These are phyloP conservation scores for Nomada fabriciana DNA, from an alignment of 2,888 invertebrate genomes.

Conservation along the genomic window DNA sequence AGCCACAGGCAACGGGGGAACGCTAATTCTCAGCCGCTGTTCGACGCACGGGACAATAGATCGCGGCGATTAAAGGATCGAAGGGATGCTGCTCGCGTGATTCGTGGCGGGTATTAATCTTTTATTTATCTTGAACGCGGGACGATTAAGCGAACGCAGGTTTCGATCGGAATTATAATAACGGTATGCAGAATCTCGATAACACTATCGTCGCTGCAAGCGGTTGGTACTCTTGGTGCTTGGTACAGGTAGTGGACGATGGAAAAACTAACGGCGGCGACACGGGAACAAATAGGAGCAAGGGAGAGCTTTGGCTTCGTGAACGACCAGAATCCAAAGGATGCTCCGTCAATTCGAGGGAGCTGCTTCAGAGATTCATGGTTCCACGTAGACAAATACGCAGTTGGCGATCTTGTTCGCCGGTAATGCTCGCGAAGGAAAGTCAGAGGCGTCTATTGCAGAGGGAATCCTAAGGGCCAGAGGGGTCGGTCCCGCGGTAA, in stretches of 20 bases:
- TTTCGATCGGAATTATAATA: no score
- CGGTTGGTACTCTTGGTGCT: no score
- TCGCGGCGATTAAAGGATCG: constrained; percentile 73
- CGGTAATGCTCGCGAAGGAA: background rate
- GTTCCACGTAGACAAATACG: constrained; percentile 5
- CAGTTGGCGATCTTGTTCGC: background rate
- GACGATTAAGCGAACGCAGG: background rate
- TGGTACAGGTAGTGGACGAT: no score
- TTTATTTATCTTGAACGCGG: constrained; percentile 37
- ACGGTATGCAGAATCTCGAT: no score
- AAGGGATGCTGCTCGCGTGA: constrained; percentile 39
- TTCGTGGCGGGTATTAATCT: constrained; percentile 38
- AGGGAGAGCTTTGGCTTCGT: no score
- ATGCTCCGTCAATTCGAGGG: background rate
- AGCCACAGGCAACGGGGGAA: constrained; percentile 60
- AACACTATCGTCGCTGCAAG: no score
- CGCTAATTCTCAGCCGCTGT: constrained; percentile 74
- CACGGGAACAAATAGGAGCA: no score
- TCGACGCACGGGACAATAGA: constrained; percentile 71
- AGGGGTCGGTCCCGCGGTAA: constrained; percentile 29
- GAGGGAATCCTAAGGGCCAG: constrained; percentile 17
- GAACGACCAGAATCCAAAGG: background rate
- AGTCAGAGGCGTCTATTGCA: constrained; percentile 30
- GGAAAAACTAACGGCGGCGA: no score
- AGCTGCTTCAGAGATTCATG: background rate